Percentiles rank a stretch among this genome's conserved stretches.
Evolutionary conservation across 2,888 invertebrate genomes (phyloP).

Genomic region (Leptopilina myrica): DNA sequence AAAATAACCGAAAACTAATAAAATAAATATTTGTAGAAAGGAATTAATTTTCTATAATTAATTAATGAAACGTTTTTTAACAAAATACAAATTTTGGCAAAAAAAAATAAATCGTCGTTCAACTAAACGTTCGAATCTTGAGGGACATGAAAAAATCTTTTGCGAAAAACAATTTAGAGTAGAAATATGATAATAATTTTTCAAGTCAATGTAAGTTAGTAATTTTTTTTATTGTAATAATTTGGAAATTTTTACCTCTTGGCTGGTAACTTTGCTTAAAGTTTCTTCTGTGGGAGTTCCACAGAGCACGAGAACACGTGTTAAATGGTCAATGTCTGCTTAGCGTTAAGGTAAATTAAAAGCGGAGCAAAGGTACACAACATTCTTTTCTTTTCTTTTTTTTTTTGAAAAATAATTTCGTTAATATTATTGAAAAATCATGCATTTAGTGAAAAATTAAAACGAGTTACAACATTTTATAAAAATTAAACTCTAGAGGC

Average conservation of each 20-base stretch:
- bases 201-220: no score
- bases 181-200: no score
- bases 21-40: no score
- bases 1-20: no score
- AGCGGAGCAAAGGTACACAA: conserved; percentile 43
- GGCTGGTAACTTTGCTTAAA: conserved; percentile 90
- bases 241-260: conserved; percentile 83
- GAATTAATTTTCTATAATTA: no score
- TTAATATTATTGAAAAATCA: conserved; percentile 9
- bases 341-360: conserved; percentile 73
- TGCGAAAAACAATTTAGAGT: no score
- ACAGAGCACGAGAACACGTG: conserved; percentile 90
- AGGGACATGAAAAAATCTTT: no score
- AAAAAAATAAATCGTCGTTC: no score
- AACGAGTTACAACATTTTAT: not conserved
- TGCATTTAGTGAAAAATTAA: conserved; percentile 4
- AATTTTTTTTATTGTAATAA: conserved; percentile 2
- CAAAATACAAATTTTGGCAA: no score
- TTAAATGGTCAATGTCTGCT: conserved; percentile 93
- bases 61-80: no score
- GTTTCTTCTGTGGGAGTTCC: conserved; percentile 91
- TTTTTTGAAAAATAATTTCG: not conserved
- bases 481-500: not conserved
- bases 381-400: not conserved
- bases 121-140: no score